Percentiles rank a stretch among this genome's conserved stretches.
phyloP scores from a whole-genome alignment of 2,888 invertebrate species.

The Ectropis crepuscularia region DNA sequence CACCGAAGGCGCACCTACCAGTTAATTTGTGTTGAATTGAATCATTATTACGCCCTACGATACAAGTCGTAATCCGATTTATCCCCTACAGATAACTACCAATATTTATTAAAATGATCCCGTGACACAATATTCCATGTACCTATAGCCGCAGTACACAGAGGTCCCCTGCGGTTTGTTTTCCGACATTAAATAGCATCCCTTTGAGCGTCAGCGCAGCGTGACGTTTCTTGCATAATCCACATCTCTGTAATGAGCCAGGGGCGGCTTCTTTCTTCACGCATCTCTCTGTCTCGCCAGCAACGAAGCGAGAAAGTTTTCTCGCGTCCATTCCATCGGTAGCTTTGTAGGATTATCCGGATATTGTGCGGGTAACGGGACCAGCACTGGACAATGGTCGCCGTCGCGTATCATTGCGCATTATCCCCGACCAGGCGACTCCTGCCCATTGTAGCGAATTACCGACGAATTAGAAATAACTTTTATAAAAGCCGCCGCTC shows the following conservation, averaged over 20 bases:
- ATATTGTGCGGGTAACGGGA: slow-evolving; percentile 78
- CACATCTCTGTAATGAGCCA: slow-evolving; percentile 68
- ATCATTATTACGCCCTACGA: not conserved
- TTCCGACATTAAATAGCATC: slow-evolving; percentile 60
- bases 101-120: slow-evolving; percentile 45
- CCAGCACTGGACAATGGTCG: slow-evolving; percentile 61
- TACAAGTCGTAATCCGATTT: slow-evolving; percentile 48
- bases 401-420: slow-evolving; percentile 78
- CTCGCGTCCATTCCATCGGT: slow-evolving; percentile 73
- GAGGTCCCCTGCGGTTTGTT: slow-evolving; percentile 76
- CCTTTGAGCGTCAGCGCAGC: slow-evolving; percentile 66
- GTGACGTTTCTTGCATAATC: slow-evolving; percentile 74
- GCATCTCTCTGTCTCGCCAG: slow-evolving; percentile 67
- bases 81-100: not conserved
- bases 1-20: not conserved
- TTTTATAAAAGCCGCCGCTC: slow-evolving; percentile 64
- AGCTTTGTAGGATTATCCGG: slow-evolving; percentile 78
- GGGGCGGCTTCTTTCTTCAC: slow-evolving; percentile 65
- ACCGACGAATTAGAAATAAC: slow-evolving; percentile 77
- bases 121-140: slow-evolving; percentile 35
- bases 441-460: slow-evolving; percentile 76
- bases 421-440: slow-evolving; percentile 70
- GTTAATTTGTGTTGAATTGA: not conserved
- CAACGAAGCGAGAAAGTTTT: slow-evolving; percentile 79
- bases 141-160: slow-evolving; percentile 31